Evolutionary conservation across 2,113 vertebrate species (phyloP), one percentile per base, ranked within the genome.

Genomic region (Ictidomys tridecemlineatus): DNA sequence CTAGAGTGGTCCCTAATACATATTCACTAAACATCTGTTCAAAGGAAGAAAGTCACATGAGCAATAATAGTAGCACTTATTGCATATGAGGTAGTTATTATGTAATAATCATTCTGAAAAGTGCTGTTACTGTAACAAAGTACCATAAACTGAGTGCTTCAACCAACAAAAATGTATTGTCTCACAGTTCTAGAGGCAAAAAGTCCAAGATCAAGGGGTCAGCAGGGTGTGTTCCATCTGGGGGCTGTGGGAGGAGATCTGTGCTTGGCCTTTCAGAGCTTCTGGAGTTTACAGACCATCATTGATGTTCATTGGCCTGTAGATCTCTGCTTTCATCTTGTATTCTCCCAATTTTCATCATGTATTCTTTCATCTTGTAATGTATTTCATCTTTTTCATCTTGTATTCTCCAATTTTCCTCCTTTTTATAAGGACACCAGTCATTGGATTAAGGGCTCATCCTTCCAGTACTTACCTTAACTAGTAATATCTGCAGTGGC

Each of bases 1-100:
- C 69, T 91, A 69, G 84, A 88, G 80, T 4, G 8, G 63, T 51
- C 13, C 45, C 69, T 34, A 30, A 34, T 20, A 93, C 53, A 28
- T 11, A 70, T 51, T 91, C 90, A 58, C 28, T 53, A 42, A 93
- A 51, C 82, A 58, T 48, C 90, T 89, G 28, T 83, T 91, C 58
- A 20, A 1, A 69, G 26, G 5, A 83, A n/a, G 53, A 94, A 34
- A 58, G 51, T 79, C 51, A 82, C 26, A 63, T 58, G 48, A 39
- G 39, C 22, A 80, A 70, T 30, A 76, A 76, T 34, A 61, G 42
- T 9, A 85, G 73, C 69, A 51, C 17, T 8, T 42, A 14, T 28
- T 90, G 76, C 5, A 2, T 26, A 30, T 85, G 45, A 34, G 53
- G n/a, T 58, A 39, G 8, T 83, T n/a, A 17, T 45, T 48, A n/a